phyloP scores from a whole-genome alignment of 2,113 vertebrate genomes.

The Rhinolophus sinicus region DNA sequence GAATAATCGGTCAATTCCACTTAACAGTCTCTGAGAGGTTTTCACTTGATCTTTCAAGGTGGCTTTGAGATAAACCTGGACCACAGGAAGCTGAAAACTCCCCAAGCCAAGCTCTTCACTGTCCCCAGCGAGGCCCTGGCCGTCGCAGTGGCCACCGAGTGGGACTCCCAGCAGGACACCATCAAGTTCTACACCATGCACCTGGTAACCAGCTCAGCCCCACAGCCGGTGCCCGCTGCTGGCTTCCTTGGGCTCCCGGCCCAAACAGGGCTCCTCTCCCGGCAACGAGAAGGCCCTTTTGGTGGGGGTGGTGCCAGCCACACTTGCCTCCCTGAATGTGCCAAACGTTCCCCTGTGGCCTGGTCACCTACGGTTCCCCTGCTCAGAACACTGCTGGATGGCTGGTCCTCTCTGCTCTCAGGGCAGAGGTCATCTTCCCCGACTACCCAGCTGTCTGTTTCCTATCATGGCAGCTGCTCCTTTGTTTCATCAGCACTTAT shows the following conservation, averaged over 20 bases:
- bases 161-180: slow-evolving; percentile 95
- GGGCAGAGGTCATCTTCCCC: neutral
- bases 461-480: neutral
- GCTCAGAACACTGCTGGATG: neutral
- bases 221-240: neutral
- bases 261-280: neutral
- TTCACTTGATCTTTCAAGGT: slow-evolving; percentile 86
- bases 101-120: slow-evolving; percentile 94
- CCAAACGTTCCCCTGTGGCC: too few relatives aligned
- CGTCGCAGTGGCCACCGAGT: slow-evolving; percentile 95
- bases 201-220: slow-evolving; percentile 85
- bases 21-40: slow-evolving; percentile 81
- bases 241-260: neutral
- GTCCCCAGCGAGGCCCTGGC: slow-evolving; percentile 95
- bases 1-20: slow-evolving; percentile 55
- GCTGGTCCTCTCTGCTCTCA: neutral
- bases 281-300: neutral
- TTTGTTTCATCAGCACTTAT: neutral
- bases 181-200: slow-evolving; percentile 98
- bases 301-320: neutral
- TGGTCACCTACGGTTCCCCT: neutral
- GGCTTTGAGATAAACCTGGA: slow-evolving; percentile 97
- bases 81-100: slow-evolving; percentile 95
- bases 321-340: neutral
- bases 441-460: neutral